Conservation (phyloP, 2,113 vertebrate genomes). For the Lophura nycthemera region DNA sequence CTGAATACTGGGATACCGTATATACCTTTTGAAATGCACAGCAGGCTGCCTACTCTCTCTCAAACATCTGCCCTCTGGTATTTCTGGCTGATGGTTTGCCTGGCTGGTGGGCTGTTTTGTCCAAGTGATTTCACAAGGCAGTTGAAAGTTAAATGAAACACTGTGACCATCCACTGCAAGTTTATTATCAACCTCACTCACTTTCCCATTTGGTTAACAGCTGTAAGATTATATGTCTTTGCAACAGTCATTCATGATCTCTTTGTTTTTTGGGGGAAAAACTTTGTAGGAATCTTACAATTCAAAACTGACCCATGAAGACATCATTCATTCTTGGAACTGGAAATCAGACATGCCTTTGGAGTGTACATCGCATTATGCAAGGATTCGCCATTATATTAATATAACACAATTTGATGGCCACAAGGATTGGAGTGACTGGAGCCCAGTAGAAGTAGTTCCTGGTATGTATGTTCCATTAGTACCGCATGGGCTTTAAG, state of each 20-base stretch:
- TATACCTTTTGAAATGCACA: background rate
- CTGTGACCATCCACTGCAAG: background rate
- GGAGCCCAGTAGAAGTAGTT: conserved; percentile 70
- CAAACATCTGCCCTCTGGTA: background rate
- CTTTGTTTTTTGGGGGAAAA: background rate
- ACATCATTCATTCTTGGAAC: conserved; percentile 70
- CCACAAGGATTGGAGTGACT: conserved; percentile 75
- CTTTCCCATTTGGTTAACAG: background rate
- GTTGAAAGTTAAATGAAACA: background rate
- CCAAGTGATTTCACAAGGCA: background rate
- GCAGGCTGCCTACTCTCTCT: background rate
- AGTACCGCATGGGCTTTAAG: background rate
- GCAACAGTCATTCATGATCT: background rate
- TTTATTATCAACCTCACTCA: background rate
- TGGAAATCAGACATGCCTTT: conserved; percentile 81
- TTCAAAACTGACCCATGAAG: conserved; percentile 59
- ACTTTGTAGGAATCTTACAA: conserved; percentile 59
- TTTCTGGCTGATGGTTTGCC: background rate
- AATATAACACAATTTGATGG: conserved; percentile 66
- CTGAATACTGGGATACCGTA: background rate
- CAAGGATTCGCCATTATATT: conserved; percentile 71
- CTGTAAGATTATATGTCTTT: background rate
- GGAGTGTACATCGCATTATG: conserved; percentile 75
- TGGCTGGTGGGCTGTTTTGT: background rate
- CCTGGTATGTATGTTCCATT: conserved; percentile 67